A percentile compares a stretch with the other conserved stretches of the same genome.
Evolutionary conservation across 2,113 vertebrate species (phyloP).

Genomic region (Etheostoma cragini): DNA sequence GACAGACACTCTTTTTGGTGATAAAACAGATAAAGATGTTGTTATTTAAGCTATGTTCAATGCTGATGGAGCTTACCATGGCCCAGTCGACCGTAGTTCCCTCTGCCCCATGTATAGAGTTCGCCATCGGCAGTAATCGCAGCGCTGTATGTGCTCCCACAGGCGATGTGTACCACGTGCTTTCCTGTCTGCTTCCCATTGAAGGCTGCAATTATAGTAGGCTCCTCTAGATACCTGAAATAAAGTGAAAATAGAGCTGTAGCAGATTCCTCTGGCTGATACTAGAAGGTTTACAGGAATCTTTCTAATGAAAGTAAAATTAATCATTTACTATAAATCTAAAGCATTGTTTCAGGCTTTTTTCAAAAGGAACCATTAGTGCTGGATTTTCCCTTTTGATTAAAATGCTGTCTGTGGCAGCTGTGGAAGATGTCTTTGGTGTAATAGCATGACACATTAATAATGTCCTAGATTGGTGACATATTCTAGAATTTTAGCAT

Average conservation of each 20-base stretch:
- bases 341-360: background rate
- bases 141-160: slow-evolving; percentile 96
- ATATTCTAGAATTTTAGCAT: slow-evolving; percentile 5
- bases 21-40: background rate
- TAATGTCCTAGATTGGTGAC: slow-evolving; percentile 8
- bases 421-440: background rate
- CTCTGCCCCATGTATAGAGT: slow-evolving; percentile 96
- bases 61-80: slow-evolving; percentile 85
- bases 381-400: background rate
- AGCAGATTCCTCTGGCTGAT: background rate
- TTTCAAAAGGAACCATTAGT: background rate
- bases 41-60: background rate
- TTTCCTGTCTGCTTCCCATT: slow-evolving; percentile 94
- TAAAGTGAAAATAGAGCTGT: background rate
- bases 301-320: background rate
- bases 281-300: too few species aligned
- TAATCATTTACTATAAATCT: background rate
- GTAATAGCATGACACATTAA: slow-evolving; percentile 8
- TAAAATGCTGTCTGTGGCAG: background rate
- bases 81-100: slow-evolving; percentile 96
- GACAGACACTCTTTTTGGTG: background rate
- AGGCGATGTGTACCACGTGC: slow-evolving; percentile 92
- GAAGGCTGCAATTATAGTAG: slow-evolving; percentile 90
- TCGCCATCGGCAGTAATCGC: slow-evolving; percentile 96
- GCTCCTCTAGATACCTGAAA: slow-evolving; percentile 93